Evolutionary conservation across 2,888 invertebrate genomes (phyloP).

Genomic region (Flexamia atlantica): DNA sequence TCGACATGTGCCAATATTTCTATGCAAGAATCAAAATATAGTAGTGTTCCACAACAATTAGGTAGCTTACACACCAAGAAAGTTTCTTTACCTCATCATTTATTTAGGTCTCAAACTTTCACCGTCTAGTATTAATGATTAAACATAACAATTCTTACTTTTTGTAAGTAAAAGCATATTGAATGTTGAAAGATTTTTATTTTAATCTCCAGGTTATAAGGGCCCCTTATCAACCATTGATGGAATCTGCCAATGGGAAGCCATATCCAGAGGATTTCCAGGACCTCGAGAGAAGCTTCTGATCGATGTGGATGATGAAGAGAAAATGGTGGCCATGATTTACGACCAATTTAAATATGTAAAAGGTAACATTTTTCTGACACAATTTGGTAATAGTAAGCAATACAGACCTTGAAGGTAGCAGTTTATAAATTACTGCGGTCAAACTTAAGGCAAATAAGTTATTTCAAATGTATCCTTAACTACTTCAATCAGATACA

Average conservation of each 20-base stretch:
- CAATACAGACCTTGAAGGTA: not conserved
- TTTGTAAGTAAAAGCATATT: too few species aligned
- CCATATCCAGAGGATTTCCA: slow-evolving; percentile 77
- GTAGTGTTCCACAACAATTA: too few species aligned
- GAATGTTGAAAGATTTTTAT: not conserved
- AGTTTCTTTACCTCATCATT: too few species aligned
- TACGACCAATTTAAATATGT: slow-evolving; percentile 73
- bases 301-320: slow-evolving; percentile 83
- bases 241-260: slow-evolving; percentile 84
- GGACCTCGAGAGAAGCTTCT: slow-evolving; percentile 81
- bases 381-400: not conserved
- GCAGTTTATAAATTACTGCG: not conserved
- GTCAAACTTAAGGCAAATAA: too few species aligned
- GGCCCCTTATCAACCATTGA: slow-evolving; percentile 75
- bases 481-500: too few species aligned
- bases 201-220: slow-evolving; percentile 13
- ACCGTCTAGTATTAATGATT: too few species aligned
- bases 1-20: too few species aligned
- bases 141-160: too few species aligned
- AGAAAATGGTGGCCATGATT: slow-evolving; percentile 74
- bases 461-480: too few species aligned
- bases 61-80: too few species aligned
- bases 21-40: too few species aligned
- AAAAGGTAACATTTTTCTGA: slow-evolving; percentile 14
- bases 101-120: too few species aligned